Evolutionary conservation across 2,888 invertebrate species (phyloP).

Genomic region (Coenonympha arcania): DNA sequence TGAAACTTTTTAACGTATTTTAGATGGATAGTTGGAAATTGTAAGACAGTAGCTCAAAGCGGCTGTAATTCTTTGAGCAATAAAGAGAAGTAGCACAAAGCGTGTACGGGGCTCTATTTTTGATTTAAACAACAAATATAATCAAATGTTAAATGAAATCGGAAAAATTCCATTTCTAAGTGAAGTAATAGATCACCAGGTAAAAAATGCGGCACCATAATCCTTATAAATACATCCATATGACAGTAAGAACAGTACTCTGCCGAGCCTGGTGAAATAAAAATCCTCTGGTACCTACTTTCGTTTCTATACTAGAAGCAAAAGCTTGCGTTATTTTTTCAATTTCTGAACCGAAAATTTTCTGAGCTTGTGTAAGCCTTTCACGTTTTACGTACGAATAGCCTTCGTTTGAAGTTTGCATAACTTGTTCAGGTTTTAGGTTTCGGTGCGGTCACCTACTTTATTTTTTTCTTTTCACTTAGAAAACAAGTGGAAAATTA

Average conservation of each 20-base stretch:
- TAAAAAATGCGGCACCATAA: not conserved
- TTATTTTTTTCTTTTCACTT: no score
- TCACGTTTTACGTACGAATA: not conserved
- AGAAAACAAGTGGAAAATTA: no score
- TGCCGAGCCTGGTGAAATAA: not conserved
- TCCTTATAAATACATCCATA: not conserved
- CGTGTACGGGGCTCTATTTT: conserved; percentile 19
- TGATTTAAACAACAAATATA: conserved; percentile 26
- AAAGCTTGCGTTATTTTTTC: not conserved
- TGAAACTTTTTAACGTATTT: conserved; percentile 22
- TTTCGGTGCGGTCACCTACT: no score
- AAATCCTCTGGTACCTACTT: not conserved
- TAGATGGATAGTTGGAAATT: conserved; percentile 26
- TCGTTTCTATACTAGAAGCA: not conserved
- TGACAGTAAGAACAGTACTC: not conserved
- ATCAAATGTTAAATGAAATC: conserved; percentile 19
- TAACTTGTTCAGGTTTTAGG: no score
- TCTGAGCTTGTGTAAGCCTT: not conserved
- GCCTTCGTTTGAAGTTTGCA: not conserved
- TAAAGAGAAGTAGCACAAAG: conserved; percentile 30
- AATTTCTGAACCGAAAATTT: not conserved
- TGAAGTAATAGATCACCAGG: no score
- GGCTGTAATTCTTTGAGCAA: conserved; percentile 31
- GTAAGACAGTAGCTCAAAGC: conserved; percentile 31
- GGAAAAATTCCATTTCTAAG: conserved; percentile 5